Evolutionary conservation across 2,888 invertebrate species (phyloP).

Genomic region (Venusia cambrica): DNA sequence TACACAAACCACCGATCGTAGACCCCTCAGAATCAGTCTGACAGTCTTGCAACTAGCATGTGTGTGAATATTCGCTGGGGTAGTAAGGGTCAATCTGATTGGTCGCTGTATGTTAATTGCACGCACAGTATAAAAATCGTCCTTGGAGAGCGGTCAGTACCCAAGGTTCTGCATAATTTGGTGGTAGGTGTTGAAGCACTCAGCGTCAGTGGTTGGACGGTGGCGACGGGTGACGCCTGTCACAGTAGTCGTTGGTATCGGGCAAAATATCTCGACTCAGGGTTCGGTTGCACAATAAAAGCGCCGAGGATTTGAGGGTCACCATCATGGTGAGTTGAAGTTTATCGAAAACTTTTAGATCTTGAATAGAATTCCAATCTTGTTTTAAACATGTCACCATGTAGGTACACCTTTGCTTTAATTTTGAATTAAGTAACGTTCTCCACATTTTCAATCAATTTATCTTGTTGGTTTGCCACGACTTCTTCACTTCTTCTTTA

Average conservation of each 20-base stretch:
- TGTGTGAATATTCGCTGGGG: constrained; percentile 37
- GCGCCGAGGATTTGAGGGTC: constrained; percentile 62
- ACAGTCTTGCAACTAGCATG: constrained; percentile 33
- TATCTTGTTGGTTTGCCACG: too few species aligned
- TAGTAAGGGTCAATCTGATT: constrained; percentile 37
- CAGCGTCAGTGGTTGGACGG: constrained; percentile 55
- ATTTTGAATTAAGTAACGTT: too few species aligned
- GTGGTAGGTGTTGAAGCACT: constrained; percentile 53
- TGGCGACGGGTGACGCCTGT: constrained; percentile 47
- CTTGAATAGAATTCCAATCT: constrained; percentile 3
- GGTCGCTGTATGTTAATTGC: constrained; percentile 53
- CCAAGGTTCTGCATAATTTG: constrained; percentile 72
- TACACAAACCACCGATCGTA: constrained; percentile 37
- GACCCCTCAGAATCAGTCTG: constrained; percentile 36
- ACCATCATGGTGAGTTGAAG: constrained; percentile 63
- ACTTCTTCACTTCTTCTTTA: too few species aligned
- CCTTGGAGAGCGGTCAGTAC: constrained; percentile 70
- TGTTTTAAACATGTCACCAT: constrained; percentile 1
- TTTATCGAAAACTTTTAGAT: background rate
- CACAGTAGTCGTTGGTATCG: constrained; percentile 30
- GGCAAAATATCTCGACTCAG: constrained; percentile 64
- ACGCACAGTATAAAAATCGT: constrained; percentile 63
- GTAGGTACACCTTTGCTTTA: too few species aligned
- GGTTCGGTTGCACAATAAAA: constrained; percentile 61
- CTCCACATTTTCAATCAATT: too few species aligned